Conservation (phyloP, 2,888 invertebrate genomes). For the Sesamia inferens region DNA sequence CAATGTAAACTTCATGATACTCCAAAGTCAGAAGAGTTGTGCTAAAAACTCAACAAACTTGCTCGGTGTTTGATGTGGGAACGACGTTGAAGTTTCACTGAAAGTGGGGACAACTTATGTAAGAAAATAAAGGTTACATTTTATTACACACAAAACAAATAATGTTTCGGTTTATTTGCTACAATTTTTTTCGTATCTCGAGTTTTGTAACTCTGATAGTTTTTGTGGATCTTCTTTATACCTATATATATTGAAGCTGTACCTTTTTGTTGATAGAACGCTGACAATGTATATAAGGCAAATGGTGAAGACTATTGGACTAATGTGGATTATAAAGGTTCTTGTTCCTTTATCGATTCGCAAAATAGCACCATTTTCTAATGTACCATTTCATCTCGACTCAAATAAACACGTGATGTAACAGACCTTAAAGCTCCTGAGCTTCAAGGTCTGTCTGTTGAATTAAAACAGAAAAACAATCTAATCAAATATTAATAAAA, state of each 20-base stretch:
- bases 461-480: too few species aligned
- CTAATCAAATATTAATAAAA: too few species aligned
- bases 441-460: too few species aligned
- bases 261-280: neutral
- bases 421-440: too few species aligned
- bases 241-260: neutral
- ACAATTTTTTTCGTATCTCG: constrained; percentile 40
- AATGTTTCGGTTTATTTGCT: constrained; percentile 42
- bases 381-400: too few species aligned
- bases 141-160: constrained; percentile 58
- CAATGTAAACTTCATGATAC: constrained; percentile 63
- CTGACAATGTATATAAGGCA: neutral
- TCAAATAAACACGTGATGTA: too few species aligned
- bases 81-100: constrained; percentile 58
- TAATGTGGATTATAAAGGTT: too few species aligned
- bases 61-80: constrained; percentile 64
- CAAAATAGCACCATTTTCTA: too few species aligned
- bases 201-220: constrained; percentile 33
- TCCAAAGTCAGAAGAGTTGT: constrained; percentile 62
- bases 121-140: constrained; percentile 61
- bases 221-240: neutral
- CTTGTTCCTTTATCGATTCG: too few species aligned
- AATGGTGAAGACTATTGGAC: neutral
- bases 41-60: constrained; percentile 68
- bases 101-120: constrained; percentile 51